These are phyloP conservation scores for Asobara japonica DNA, from an alignment of 1,140 invertebrate genomes.

Conservation along the genomic window DNA sequence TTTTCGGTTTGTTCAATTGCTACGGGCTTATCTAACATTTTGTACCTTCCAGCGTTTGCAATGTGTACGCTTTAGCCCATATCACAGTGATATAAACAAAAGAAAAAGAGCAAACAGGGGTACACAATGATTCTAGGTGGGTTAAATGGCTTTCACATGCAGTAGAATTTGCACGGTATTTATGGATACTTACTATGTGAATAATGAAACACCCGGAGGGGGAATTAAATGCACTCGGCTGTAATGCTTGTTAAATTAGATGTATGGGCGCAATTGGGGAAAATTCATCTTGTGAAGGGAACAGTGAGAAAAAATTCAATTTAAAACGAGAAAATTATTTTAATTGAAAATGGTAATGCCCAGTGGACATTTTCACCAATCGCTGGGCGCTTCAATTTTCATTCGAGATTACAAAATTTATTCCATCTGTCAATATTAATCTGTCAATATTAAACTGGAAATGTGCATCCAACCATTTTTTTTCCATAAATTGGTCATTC, in stretches of 20 bases:
- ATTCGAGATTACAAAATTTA: neutral
- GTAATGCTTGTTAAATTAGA: neutral
- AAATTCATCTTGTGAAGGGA: neutral
- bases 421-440: neutral
- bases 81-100: neutral
- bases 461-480: neutral
- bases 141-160: neutral
- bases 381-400: neutral
- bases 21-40: neutral
- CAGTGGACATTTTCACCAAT: neutral
- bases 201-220: neutral
- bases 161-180: neutral
- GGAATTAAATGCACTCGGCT: neutral
- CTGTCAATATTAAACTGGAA: neutral
- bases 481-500: too few species aligned
- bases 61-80: too few species aligned
- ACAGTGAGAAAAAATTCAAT: neutral
- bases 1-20: slow-evolving; percentile 1
- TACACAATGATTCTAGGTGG: neutral
- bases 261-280: neutral
- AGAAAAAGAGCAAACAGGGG: neutral
- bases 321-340: neutral
- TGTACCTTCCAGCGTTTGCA: neutral
- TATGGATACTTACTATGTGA: neutral
- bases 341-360: neutral